Evolutionary conservation across 2,113 vertebrate genomes (phyloP).

Genomic region (Brachyhypopomus occidentalis): DNA sequence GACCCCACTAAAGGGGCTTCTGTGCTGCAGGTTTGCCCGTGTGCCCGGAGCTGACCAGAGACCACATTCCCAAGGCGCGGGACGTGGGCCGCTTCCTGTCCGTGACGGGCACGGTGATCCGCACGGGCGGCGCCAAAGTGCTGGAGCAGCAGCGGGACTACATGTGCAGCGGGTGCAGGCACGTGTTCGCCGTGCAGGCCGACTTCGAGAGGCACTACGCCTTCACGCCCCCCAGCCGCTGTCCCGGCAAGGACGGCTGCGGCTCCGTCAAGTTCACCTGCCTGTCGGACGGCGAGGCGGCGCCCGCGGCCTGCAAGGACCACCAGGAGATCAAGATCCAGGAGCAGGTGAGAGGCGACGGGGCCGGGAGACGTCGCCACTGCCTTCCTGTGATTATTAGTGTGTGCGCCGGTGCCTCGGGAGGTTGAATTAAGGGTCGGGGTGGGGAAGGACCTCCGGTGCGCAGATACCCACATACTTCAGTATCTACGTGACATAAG

Average conservation of each 20-base stretch:
- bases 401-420: too few species aligned
- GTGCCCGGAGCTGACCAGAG: conserved; percentile 92
- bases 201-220: conserved; percentile 89
- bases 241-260: conserved; percentile 82
- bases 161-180: conserved; percentile 89
- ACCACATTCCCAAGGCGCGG: conserved; percentile 87
- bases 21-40: conserved; percentile 84
- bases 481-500: too few species aligned
- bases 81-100: conserved; percentile 93
- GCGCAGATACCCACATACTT: too few species aligned
- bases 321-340: conserved; percentile 98
- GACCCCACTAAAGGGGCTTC: background rate
- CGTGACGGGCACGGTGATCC: conserved; percentile 92
- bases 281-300: conserved; percentile 78
- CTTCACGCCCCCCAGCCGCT: conserved; percentile 76
- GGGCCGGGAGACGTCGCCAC: background rate
- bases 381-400: too few species aligned
- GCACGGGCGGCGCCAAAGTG: conserved; percentile 88
- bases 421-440: too few species aligned
- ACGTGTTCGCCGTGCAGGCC: conserved; percentile 79
- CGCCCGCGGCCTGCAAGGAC: conserved; percentile 83
- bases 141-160: conserved; percentile 91
- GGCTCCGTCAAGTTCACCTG: conserved; percentile 86
- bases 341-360: conserved; percentile 80
- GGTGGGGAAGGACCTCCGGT: too few species aligned